Percentiles rank a stretch among this genome's conserved stretches.
Conservation (phyloP, 2,113 vertebrate genomes). For the Rhea pennata region DNA sequence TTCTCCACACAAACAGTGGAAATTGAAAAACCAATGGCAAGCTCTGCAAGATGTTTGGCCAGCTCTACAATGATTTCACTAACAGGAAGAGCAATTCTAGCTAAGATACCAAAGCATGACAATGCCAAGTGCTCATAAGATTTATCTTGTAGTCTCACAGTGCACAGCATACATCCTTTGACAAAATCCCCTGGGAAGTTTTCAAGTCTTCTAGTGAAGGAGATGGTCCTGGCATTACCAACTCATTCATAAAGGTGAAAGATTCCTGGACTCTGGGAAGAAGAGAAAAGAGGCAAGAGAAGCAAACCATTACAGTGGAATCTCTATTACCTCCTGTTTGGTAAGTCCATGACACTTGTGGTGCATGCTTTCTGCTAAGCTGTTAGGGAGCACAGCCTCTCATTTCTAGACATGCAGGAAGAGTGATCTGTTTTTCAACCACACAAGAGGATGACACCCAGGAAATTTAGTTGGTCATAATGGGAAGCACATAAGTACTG, state of each 20-base stretch:
- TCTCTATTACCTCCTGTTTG: background rate
- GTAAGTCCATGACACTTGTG: background rate
- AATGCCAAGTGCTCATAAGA: background rate
- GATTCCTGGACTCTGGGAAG: background rate
- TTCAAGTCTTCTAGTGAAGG: background rate
- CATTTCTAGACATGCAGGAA: background rate
- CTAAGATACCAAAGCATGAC: background rate
- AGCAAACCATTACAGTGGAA: background rate
- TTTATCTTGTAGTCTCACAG: background rate
- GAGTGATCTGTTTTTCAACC: background rate
- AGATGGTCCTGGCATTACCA: background rate
- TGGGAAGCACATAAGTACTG: background rate
- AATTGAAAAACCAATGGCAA: background rate
- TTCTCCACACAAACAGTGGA: background rate
- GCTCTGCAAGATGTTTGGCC: background rate
- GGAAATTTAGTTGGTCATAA: background rate
- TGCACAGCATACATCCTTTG: background rate
- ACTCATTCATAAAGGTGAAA: conserved; percentile 2
- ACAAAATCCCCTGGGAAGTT: conserved; percentile 8
- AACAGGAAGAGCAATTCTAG: background rate
- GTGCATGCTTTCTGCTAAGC: background rate
- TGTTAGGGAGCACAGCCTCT: background rate
- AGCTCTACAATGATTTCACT: background rate
- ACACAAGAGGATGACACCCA: background rate
- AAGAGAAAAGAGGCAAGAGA: background rate